These are phyloP conservation scores for Euwallacea similis DNA, from an alignment of 1,140 invertebrate species.

Conservation along the genomic window DNA sequence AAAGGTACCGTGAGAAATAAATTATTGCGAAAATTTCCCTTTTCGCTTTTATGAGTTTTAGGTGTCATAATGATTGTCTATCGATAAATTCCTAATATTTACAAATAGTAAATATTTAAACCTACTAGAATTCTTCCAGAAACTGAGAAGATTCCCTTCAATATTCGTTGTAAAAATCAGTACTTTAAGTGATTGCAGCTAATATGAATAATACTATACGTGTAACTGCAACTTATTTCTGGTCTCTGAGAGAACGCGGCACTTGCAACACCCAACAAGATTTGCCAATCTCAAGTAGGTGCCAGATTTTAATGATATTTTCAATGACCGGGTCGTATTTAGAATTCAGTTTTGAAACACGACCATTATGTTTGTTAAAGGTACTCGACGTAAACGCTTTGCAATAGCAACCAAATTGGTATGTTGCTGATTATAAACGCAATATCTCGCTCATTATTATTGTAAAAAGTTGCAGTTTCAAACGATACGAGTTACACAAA, in stretches of 20 bases:
- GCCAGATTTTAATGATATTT: constrained; percentile 28
- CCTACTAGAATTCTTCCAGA: too few relatives aligned
- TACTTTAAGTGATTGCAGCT: too few relatives aligned
- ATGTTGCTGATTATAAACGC: constrained; percentile 13
- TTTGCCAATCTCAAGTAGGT: constrained; percentile 28
- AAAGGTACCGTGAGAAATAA: too few relatives aligned
- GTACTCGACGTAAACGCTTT: constrained; percentile 23
- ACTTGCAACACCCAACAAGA: constrained; percentile 17
- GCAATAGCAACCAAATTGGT: constrained; percentile 21
- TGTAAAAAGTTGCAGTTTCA: too few relatives aligned
- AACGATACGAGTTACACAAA: neutral
- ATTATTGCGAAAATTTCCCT: too few relatives aligned
- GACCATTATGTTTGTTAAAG: constrained; percentile 26
- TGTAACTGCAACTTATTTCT: neutral
- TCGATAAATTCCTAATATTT: too few relatives aligned
- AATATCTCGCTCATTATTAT: constrained; percentile 17
- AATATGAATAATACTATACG: too few relatives aligned
- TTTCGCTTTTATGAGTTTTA: too few relatives aligned
- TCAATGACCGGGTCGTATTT: constrained; percentile 23
- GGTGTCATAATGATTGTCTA: too few relatives aligned
- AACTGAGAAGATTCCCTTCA: too few relatives aligned
- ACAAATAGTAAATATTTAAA: too few relatives aligned
- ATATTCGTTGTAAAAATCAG: too few relatives aligned
- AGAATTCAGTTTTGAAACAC: constrained; percentile 27
- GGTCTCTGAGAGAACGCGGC: constrained; percentile 10